phyloP scores from a whole-genome alignment of 2,888 invertebrate genomes.

The Macrosoma leucophasiata region DNA sequence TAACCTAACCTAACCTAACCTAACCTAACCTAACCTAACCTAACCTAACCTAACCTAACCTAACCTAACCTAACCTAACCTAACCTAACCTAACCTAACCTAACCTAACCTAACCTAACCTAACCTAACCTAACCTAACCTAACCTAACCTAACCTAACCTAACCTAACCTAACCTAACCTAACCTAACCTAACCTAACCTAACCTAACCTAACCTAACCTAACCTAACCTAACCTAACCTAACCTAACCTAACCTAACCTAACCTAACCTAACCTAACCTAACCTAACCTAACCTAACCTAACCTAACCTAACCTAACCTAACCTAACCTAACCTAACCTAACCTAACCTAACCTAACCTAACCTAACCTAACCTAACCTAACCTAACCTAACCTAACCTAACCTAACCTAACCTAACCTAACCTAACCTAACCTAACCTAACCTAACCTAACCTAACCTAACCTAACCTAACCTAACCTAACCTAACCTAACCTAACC shows the following conservation, averaged over 20 bases:
- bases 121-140: slow-evolving; percentile 38
- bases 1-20: slow-evolving; percentile 34
- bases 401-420: slow-evolving; percentile 22
- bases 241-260: slow-evolving; percentile 21
- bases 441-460: slow-evolving; percentile 16
- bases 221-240: slow-evolving; percentile 18
- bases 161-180: slow-evolving; percentile 28
- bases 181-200: slow-evolving; percentile 25
- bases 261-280: slow-evolving; percentile 9
- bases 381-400: slow-evolving; percentile 23
- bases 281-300: slow-evolving; percentile 21
- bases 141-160: slow-evolving; percentile 33
- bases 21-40: slow-evolving; percentile 40
- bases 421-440: slow-evolving; percentile 17
- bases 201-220: slow-evolving; percentile 21
- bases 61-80: slow-evolving; percentile 44
- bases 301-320: slow-evolving; percentile 18
- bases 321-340: slow-evolving; percentile 19
- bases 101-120: slow-evolving; percentile 37
- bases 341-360: slow-evolving; percentile 16
- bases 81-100: slow-evolving; percentile 36
- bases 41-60: slow-evolving; percentile 42
- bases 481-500: slow-evolving; percentile 3
- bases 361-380: slow-evolving; percentile 21
- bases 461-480: slow-evolving; percentile 11